Percentiles rank a stretch among this genome's conserved stretches.
phyloP scores from a whole-genome alignment of 2,888 invertebrate species.

The Dolomedes plantarius region DNA sequence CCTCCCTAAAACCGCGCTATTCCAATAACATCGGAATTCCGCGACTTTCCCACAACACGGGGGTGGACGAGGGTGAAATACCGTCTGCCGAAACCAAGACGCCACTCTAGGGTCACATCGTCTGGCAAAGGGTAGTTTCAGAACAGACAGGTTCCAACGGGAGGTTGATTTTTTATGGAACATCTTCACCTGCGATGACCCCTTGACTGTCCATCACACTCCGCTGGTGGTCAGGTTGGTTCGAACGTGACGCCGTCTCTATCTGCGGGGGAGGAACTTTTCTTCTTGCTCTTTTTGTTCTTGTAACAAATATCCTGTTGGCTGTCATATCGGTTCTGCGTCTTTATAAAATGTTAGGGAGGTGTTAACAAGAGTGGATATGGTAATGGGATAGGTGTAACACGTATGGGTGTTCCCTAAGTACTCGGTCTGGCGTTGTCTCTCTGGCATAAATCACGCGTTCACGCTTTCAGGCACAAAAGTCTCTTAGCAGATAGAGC shows the following conservation, averaged over 20 bases:
- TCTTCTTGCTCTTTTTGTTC: neutral
- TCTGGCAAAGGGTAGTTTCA: slow-evolving; percentile 35
- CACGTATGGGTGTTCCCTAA: neutral
- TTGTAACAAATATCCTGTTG: slow-evolving; percentile 11
- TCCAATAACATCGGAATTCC: neutral
- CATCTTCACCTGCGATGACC: slow-evolving; percentile 47
- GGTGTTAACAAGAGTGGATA: slow-evolving; percentile 10
- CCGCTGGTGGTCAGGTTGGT: slow-evolving; percentile 39
- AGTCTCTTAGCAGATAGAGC: neutral
- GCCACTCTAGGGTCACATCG: slow-evolving; percentile 22
- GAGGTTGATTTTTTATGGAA: slow-evolving; percentile 46
- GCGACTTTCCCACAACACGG: slow-evolving; percentile 2
- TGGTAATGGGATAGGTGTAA: slow-evolving; percentile 16
- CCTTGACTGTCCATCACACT: slow-evolving; percentile 49
- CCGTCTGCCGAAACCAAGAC: slow-evolving; percentile 21
- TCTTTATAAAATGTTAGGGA: slow-evolving; percentile 9
- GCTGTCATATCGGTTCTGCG: neutral
- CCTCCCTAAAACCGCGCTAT: too few relatives aligned
- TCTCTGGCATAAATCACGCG: neutral
- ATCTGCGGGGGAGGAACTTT: neutral
- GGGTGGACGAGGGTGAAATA: neutral
- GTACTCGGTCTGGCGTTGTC: neutral
- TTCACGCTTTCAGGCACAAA: neutral
- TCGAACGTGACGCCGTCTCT: neutral
- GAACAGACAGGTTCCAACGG: slow-evolving; percentile 22